Evolutionary conservation across 2,113 vertebrate genomes (phyloP), one percentile per base, ranked within the genome.

Genomic region (Xenotilapia leptura): DNA sequence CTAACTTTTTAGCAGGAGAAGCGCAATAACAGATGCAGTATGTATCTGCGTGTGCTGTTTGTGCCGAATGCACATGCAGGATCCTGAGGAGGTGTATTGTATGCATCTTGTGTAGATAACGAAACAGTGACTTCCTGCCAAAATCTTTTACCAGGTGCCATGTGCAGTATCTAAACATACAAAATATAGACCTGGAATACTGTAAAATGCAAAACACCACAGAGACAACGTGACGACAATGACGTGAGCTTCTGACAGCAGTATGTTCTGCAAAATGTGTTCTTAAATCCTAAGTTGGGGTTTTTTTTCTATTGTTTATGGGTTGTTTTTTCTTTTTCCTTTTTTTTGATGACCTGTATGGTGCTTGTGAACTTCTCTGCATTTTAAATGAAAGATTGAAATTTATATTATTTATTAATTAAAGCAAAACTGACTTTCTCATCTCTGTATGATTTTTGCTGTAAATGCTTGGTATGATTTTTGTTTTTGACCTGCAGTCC

Each of bases 381-480:
- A 85, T 91, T 83, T 92, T 49, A 70, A 89, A 86, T 86, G 86
- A 94, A 91, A 83, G 75, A 33, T 54, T 86, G 58, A 88, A 83
- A 70, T 91, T 81, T 49, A 83, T 86, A 65, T 90, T 75, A 92
- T 92, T 92, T 88, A 85, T 92, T 77, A 82, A 84, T 93, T 68
- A 86, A 91, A 88, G 51, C 68, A 45, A 84, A 89, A 65, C 15
- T 65, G 19, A 83, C 77, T 90, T 70, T 83, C 45, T 82, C 84
- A 4, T 83, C 82, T 88, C 84, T 94, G 90, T 93, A 87, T 93
- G 80, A 89, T 92, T 92, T 56, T 90, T 90, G 88, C 90, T 94
- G 93, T 94, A 93, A 38, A 88, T 94, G 83, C 90, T 94, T 89
- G 86, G 85, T 93, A 88, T 93, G 82, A 90, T 82, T 84, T 89